Evolutionary conservation across 1,140 invertebrate species (phyloP), one percentile per base, ranked within the genome.

Genomic region (Marisa cornuarietis): DNA sequence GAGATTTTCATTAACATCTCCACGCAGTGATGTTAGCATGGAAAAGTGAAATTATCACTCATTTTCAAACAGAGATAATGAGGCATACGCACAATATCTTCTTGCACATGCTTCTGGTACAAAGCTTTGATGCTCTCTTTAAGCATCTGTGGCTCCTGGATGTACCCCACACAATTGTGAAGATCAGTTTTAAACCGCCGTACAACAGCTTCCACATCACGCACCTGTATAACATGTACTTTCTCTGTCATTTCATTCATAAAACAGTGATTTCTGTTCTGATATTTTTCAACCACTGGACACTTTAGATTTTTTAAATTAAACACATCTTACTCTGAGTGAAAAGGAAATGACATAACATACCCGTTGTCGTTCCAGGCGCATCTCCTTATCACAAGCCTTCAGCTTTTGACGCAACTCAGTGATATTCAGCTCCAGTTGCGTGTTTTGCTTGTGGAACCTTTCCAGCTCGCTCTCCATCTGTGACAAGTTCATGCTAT

Each of bases 171-270:
- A 84, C 94, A 94, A 79, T 94, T 93, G 83, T 95, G 94, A 54
- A 97, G 92, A 85, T 97, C 95, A 54, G 94, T 94, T 88, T 95
- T 94, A 54, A 97, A 95, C 84, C 93, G 93, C 83, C 94, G 94
- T 10, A 97, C 85, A 1, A 94, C 91, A 74, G 93, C 93, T 82
- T 95, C 93, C 14, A 94, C 92, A n/a, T 93, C 92, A 83, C 93
- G 91, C 71, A 90, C 90, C 87, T 90, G 71, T 24, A 79, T n/a
- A 49, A 68, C 76, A 63, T 8, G 49, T 9, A 71, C 8, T 14
- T 42, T 42, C 6, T 42, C 31, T 42, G 6, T 42, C 3, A 42
- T 42, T 42, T 42, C 2, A 42, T 42, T 42, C 31, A 42, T 42
- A 42, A 42, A 42, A 42, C 0, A 42, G 31, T 42, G 6, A 4